Evolutionary conservation across 2,888 invertebrate species (phyloP).

Genomic region (Troilus luridus): DNA sequence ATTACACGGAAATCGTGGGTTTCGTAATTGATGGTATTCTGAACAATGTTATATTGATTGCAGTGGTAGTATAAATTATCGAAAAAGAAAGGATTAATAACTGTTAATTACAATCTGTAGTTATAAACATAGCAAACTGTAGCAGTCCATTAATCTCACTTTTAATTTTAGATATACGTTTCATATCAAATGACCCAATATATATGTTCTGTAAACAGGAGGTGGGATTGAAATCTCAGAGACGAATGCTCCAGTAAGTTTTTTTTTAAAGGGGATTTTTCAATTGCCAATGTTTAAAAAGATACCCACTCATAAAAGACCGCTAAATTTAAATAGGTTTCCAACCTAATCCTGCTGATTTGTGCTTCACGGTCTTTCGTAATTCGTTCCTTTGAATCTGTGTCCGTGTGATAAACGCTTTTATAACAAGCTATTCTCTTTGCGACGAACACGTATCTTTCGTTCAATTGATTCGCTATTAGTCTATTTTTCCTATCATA

Average conservation of each 20-base stretch:
- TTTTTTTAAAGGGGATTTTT: not conserved
- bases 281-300: not conserved
- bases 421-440: not conserved
- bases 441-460: not conserved
- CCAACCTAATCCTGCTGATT: not conserved
- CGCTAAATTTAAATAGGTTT: not conserved
- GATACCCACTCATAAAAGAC: not conserved
- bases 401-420: no score
- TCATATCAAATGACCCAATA: no score
- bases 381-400: not conserved
- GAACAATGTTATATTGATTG: no score
- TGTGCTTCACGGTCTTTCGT: not conserved
- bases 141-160: no score
- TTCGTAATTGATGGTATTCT: no score
- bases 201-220: not conserved
- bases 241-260: not conserved
- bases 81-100: no score
- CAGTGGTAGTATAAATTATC: no score
- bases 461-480: not conserved
- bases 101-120: no score
- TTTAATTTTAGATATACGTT: no score
- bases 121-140: no score
- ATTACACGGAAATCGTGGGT: no score
- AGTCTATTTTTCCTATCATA: not conserved
- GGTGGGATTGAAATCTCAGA: not conserved